These are phyloP conservation scores for Apodemus agrarius DNA, from an alignment of 2,797 vertebrate genomes.

Conservation along the genomic window DNA sequence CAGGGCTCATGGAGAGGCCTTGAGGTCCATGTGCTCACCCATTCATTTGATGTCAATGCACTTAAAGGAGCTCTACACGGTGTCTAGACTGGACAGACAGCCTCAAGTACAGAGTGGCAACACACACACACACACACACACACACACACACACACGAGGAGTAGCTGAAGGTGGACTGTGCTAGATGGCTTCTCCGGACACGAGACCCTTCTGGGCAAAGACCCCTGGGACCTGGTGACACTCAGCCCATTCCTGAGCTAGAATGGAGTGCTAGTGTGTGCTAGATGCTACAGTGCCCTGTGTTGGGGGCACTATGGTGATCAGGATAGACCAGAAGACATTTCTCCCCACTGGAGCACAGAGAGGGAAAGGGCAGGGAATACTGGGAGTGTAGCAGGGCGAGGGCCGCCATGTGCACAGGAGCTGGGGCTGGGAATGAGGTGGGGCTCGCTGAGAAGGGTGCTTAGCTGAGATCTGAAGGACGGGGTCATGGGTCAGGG, in stretches of 20 bases:
- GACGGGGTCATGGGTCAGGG: not conserved
- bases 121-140: not conserved
- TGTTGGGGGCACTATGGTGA: rapidly evolving
- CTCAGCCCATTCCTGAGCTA: not conserved
- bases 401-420: no score
- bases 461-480: not conserved
- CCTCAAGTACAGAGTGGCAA: not conserved
- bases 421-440: not conserved
- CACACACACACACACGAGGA: no score
- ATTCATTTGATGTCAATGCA: not conserved
- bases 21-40: not conserved
- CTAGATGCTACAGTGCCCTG: not conserved
- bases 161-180: not conserved
- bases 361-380: not conserved
- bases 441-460: not conserved
- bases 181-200: not conserved
- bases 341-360: not conserved
- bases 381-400: no score
- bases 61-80: not conserved
- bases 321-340: not conserved
- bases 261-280: not conserved
- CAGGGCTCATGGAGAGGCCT: not conserved
- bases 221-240: not conserved
- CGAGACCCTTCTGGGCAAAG: not conserved
- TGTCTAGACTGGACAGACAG: not conserved